These are phyloP conservation scores for Parochlus steinenii DNA, from an alignment of 2,888 invertebrate species.

Conservation along the genomic window DNA sequence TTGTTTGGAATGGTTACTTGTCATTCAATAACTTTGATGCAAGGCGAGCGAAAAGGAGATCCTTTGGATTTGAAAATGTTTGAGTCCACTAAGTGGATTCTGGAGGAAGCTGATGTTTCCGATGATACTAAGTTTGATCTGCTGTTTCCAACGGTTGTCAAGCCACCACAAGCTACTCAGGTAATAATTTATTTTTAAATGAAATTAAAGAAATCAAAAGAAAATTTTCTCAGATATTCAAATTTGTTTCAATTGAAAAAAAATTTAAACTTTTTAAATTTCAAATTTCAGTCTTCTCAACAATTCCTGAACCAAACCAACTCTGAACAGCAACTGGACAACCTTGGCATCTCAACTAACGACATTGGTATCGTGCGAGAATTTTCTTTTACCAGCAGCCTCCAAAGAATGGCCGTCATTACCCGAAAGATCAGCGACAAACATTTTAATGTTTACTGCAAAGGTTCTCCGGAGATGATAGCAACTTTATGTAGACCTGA, in stretches of 20 bases:
- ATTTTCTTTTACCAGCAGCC: conserved; percentile 70
- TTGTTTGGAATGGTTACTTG: conserved; percentile 73
- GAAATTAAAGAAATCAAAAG: too few relatives aligned
- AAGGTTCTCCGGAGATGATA: conserved; percentile 90
- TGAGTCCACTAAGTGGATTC: conserved; percentile 78
- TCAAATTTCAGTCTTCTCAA: too few relatives aligned
- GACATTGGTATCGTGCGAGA: conserved; percentile 74
- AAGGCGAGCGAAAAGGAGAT: conserved; percentile 77
- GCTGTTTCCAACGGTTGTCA: conserved; percentile 72
- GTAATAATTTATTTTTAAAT: too few relatives aligned
- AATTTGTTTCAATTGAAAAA: too few relatives aligned
- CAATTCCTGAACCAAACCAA: conserved; percentile 8
- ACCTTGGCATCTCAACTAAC: conserved; percentile 23
- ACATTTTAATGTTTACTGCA: conserved; percentile 67
- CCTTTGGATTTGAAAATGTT: conserved; percentile 94
- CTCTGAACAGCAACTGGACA: conserved; percentile 20
- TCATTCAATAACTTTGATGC: conserved; percentile 83
- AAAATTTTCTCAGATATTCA: too few relatives aligned
- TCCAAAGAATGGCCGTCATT: conserved; percentile 84
- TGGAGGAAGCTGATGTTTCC: conserved; percentile 75
- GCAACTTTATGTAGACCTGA: conserved; percentile 50
- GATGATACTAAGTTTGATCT: conserved; percentile 75
- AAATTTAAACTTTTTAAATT: too few relatives aligned
- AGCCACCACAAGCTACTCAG: conserved; percentile 33
- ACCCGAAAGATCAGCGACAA: conserved; percentile 55